Percentiles rank a stretch among this genome's conserved stretches.
These are phyloP conservation scores for Lepus oiostolus DNA, from an alignment of 2,797 vertebrate genomes.

Conservation along the genomic window DNA sequence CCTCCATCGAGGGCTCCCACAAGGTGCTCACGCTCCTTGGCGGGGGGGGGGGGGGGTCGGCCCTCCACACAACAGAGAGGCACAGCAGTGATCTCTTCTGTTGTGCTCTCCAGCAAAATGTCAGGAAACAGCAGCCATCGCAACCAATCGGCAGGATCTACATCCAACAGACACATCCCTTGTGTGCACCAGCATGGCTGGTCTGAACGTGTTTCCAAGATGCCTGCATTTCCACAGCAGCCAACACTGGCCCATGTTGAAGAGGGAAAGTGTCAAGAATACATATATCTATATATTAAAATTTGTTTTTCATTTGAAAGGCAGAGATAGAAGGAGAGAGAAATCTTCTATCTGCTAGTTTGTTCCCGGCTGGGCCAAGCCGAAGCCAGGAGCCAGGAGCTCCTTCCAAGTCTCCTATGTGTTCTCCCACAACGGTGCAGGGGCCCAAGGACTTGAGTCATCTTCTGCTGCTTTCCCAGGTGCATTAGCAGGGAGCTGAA, in stretches of 20 bases:
- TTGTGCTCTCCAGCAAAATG: neutral
- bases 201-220: constrained; percentile 11
- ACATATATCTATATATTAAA: neutral
- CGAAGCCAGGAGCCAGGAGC: no score
- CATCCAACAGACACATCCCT: neutral
- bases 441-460: no score
- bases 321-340: no score
- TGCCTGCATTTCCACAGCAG: neutral
- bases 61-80: neutral
- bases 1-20: no score
- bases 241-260: neutral
- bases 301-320: no score
- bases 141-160: neutral
- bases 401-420: no score
- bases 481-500: no score
- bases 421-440: no score
- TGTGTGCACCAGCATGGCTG: neutral
- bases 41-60: neutral
- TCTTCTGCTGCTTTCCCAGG: no score
- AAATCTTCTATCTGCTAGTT: no score
- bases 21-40: neutral
- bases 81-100: neutral
- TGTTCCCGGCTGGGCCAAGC: no score
- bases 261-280: constrained; percentile 13
- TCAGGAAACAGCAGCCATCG: neutral